Conservation (phyloP, 2,797 vertebrate genomes). For the Poeciliopsis presidionis region DNA sequence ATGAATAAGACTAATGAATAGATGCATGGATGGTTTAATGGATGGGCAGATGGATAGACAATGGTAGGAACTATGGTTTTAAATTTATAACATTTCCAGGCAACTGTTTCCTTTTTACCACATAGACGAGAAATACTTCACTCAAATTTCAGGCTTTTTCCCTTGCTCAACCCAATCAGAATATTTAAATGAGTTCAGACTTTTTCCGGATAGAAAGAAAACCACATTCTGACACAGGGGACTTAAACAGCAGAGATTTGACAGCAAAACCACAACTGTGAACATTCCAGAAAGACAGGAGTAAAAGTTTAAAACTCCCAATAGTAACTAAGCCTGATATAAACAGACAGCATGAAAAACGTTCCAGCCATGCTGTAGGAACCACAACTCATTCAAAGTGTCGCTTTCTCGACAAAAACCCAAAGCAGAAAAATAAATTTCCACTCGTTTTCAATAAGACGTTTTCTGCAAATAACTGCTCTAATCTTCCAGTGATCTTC, state of each 20-base stretch:
- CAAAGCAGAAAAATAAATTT: constrained; percentile 15
- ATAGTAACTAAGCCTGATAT: constrained; percentile 43
- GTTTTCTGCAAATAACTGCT: constrained; percentile 15
- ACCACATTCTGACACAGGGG: constrained; percentile 29
- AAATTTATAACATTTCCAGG: neutral
- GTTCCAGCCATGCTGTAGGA: constrained; percentile 23
- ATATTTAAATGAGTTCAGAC: neutral
- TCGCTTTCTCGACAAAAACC: constrained; percentile 33
- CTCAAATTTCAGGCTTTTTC: neutral
- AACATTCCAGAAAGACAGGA: constrained; percentile 35
- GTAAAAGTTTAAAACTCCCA: constrained; percentile 24
- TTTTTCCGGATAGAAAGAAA: constrained; percentile 17
- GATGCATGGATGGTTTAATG: neutral
- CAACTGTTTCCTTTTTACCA: neutral
- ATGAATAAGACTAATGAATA: neutral
- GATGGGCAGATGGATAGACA: neutral
- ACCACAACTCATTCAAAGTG: constrained; percentile 31
- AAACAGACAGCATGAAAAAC: constrained; percentile 40
- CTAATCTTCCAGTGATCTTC: neutral
- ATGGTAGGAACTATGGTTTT: neutral
- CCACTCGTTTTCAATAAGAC: constrained; percentile 13
- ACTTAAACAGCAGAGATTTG: neutral
- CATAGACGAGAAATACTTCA: neutral
- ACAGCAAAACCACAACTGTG: constrained; percentile 29
- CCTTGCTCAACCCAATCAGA: neutral